Base-by-base conservation (phyloP, 2,797 vertebrate species). In the Manis crassicaudata region DNA sequence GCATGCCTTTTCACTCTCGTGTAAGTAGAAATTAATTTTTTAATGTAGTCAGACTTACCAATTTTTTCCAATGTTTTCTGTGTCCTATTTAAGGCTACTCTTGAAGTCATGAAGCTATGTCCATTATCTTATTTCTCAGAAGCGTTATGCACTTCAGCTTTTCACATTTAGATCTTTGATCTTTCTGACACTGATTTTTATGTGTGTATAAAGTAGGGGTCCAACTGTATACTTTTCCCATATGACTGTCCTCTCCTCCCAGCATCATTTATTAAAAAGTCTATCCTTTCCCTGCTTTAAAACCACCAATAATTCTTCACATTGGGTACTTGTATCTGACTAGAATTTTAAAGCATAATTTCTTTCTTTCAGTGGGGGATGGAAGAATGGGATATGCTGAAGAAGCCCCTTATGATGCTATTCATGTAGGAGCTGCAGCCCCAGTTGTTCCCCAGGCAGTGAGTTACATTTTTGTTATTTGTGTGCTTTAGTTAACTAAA, bases 371-470 rank as follows among this genome's bases (percentile, higher is more conserved):
- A 99, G 99, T 99, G 98, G 99, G 99, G 89, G 99, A 99, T 76
- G 99, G 99, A 97, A 98, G 99, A 94, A 95, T 99, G 99, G 99
- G 99, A 63, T 97, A 98, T 92, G 81, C 97, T 17, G 99, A 99
- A 95, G 99, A 99, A 98, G 99, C 99, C 27, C 99, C 99, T 35
- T 99, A 99, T 68, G 99, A 99, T 96, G 99, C 99, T 12, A 99
- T 99, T 96, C 99, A 99, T 27, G 99, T 99, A 21, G 99, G 99
- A 91, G 99, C 99, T 65, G 99, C 99, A 91, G 99, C 99, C 93
- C 99, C 99, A 0, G 99, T 98, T 75, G 99, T 99, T 93, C 99
- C 99, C 68, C 99, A 99, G 98, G 99, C 99, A 97, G 99, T 99
- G 99, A 98, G 99, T 99, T 87, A 92, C 13, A 8, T 97, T 96